Percentiles rank a stretch among this genome's conserved stretches.
Evolutionary conservation across 2,797 vertebrate genomes (phyloP).

Genomic region (Pipistrellus nathusii): DNA sequence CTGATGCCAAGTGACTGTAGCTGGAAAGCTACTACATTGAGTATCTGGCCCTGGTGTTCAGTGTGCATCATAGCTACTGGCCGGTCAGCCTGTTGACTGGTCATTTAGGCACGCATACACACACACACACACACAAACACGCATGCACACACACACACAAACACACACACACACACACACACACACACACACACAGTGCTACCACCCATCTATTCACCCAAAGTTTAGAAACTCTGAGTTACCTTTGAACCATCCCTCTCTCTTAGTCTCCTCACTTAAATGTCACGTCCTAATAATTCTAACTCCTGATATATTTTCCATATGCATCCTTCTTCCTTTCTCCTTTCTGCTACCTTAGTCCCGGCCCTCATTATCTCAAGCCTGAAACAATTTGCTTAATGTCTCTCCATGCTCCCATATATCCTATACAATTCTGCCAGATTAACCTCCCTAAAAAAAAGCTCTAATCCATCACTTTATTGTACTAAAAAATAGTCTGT

Average conservation of each 20-base stretch:
- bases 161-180: no score
- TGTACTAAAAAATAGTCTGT: conserved; percentile 16
- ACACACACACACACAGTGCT: neutral
- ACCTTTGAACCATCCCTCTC: conserved; percentile 9
- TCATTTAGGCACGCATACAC: neutral
- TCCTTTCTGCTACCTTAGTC: conserved; percentile 38
- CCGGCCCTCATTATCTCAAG: conserved; percentile 30
- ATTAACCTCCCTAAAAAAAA: conserved; percentile 43
- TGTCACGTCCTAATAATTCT: conserved; percentile 3
- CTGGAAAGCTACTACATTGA: no score
- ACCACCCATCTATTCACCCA: neutral
- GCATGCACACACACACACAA: no score
- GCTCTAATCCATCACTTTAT: conserved; percentile 7
- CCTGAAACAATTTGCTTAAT: conserved; percentile 64
- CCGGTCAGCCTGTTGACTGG: rapidly evolving
- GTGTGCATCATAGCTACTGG: no score
- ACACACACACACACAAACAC: no score
- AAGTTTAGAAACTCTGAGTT: conserved; percentile 27
- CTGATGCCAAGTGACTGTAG: no score
- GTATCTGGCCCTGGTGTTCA: no score
- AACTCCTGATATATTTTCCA: conserved; percentile 52
- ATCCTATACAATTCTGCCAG: conserved; percentile 12
- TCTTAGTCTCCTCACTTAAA: conserved; percentile 39
- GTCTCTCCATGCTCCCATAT: conserved; percentile 39
- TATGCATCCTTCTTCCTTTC: conserved; percentile 19